These are phyloP conservation scores for Lagodon rhomboides DNA, from an alignment of 2,797 vertebrate species.

Conservation along the genomic window DNA sequence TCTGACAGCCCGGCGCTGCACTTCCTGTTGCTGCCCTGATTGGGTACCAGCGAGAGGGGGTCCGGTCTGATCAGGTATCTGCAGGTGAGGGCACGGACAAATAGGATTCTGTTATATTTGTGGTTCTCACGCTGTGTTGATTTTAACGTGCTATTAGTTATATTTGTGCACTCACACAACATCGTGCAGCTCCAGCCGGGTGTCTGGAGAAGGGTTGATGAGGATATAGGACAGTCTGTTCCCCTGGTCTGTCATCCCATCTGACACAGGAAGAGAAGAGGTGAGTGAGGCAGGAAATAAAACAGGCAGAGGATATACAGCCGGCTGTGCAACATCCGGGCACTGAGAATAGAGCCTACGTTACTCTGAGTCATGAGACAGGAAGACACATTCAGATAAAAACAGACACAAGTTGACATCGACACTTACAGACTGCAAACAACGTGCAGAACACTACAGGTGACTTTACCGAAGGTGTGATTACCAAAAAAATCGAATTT, in stretches of 20 bases:
- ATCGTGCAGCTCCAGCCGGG: constrained; percentile 88
- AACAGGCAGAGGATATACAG: constrained; percentile 64
- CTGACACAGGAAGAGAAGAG: constrained; percentile 79
- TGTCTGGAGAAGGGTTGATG: constrained; percentile 90
- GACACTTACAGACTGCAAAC: neutral
- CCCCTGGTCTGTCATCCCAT: constrained; percentile 89
- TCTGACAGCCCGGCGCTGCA: constrained; percentile 81
- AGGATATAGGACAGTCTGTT: constrained; percentile 91
- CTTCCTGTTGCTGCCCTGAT: constrained; percentile 83
- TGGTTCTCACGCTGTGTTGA: neutral
- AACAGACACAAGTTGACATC: constrained; percentile 19
- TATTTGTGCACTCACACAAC: constrained; percentile 86
- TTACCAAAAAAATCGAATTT: too few relatives aligned
- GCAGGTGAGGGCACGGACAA: constrained; percentile 38
- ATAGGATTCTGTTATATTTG: constrained; percentile 13
- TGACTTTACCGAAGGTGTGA: too few relatives aligned
- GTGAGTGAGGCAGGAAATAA: constrained; percentile 68
- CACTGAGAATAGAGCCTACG: constrained; percentile 16
- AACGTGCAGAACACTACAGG: neutral
- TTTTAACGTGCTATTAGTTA: constrained; percentile 13
- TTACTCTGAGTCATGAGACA: constrained; percentile 34
- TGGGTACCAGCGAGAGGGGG: constrained; percentile 87
- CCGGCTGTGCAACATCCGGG: constrained; percentile 55
- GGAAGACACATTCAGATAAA: constrained; percentile 33
- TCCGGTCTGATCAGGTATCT: constrained; percentile 90